Evolutionary conservation across 2,888 invertebrate species (phyloP).

Genomic region (Rhagonycha lutea): DNA sequence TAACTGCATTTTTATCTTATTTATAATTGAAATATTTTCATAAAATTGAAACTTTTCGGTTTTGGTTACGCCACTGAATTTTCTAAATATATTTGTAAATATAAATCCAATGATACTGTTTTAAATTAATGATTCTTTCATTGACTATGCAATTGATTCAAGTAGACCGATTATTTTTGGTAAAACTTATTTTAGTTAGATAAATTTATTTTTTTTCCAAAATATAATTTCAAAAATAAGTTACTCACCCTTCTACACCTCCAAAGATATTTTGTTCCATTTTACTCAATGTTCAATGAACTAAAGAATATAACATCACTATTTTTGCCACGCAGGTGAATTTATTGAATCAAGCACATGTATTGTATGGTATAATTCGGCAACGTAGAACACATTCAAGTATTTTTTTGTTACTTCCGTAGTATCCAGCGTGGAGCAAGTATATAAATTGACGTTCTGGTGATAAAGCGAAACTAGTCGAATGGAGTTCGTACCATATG

Average conservation of each 20-base stretch:
- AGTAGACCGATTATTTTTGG: not conserved
- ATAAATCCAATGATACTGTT: not conserved
- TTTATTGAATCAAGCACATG: conserved; percentile 14
- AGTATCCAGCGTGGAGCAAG: conserved; percentile 1
- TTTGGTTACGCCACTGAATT: not conserved
- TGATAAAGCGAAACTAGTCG: conserved; percentile 26
- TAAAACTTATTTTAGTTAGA: not conserved
- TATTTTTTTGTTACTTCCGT: conserved; percentile 11
- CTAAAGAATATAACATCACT: conserved; percentile 9
- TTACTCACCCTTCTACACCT: conserved; percentile 51
- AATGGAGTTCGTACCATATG: conserved; percentile 13
- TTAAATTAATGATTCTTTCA: not conserved
- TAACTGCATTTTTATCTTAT: no score
- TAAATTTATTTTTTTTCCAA: not conserved
- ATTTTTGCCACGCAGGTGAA: conserved; percentile 13
- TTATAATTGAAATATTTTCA: not conserved
- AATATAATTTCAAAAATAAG: not conserved
- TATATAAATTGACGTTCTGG: conserved; percentile 20
- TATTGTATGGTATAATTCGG: conserved; percentile 10
- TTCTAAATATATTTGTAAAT: not conserved
- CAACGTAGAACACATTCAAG: conserved; percentile 9
- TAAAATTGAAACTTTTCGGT: not conserved
- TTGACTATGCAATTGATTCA: not conserved
- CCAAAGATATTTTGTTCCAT: conserved; percentile 44
- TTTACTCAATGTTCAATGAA: not conserved